Percentiles rank a stretch among this genome's conserved stretches.
phyloP scores from a whole-genome alignment of 1,140 invertebrate genomes.

The Pectinophora gossypiella region DNA sequence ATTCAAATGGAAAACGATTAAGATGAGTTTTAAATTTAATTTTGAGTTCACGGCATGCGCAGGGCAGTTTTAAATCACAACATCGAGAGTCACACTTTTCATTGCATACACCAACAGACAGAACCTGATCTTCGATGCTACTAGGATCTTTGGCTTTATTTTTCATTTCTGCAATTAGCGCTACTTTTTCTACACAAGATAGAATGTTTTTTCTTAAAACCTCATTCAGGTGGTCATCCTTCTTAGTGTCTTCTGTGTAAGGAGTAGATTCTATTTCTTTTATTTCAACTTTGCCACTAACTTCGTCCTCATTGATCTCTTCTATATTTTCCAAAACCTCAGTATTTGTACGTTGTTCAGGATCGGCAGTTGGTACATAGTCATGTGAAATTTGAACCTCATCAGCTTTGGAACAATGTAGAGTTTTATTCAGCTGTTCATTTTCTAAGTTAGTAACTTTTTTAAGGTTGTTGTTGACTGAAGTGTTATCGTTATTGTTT shows the following conservation, averaged over 20 bases:
- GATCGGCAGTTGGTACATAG: neutral
- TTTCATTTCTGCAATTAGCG: constrained; percentile 62
- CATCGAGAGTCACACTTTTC: constrained; percentile 43
- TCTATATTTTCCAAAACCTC: neutral
- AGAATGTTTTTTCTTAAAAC: constrained; percentile 60
- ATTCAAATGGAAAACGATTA: too few species aligned
- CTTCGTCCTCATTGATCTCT: constrained; percentile 18
- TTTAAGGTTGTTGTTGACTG: constrained; percentile 41
- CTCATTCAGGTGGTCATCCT: constrained; percentile 53
- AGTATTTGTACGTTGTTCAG: neutral
- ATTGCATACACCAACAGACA: constrained; percentile 46
- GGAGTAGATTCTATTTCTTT: constrained; percentile 42
- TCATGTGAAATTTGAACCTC: constrained; percentile 25
- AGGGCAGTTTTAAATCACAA: constrained; percentile 33
- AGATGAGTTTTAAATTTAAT: too few species aligned
- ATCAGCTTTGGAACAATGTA: constrained; percentile 33
- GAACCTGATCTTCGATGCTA: constrained; percentile 46
- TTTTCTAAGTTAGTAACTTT: constrained; percentile 68
- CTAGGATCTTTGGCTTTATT: constrained; percentile 40
- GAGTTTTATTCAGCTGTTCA: constrained; percentile 63
- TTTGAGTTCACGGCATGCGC: constrained; percentile 38
- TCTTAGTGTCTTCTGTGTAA: constrained; percentile 35
- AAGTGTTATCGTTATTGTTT: constrained; percentile 30
- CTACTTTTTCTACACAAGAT: constrained; percentile 65
- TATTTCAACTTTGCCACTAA: constrained; percentile 27